A percentile compares a stretch with the other conserved stretches of the same genome.
Conservation (phyloP, 2,113 vertebrate genomes). For the Bos indicus region DNA sequence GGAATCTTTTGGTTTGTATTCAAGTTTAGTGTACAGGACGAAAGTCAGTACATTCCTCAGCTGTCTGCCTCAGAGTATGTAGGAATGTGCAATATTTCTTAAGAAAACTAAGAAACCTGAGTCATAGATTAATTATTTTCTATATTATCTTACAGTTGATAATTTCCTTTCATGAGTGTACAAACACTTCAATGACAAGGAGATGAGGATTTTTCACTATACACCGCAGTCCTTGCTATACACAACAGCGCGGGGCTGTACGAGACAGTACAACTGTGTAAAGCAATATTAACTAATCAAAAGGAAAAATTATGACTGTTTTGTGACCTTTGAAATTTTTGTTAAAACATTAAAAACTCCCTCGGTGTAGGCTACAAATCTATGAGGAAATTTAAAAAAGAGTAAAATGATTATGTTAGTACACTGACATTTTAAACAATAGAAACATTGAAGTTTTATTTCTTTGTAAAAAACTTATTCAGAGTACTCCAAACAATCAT, state of each 20-base stretch:
- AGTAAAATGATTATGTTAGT: not conserved
- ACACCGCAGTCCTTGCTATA: not conserved
- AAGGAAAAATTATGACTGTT: not conserved
- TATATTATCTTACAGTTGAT: not conserved
- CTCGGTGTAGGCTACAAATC: not conserved
- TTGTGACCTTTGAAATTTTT: not conserved
- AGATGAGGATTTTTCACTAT: not conserved
- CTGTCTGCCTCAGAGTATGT: not conserved
- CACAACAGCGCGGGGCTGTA: rapidly evolving
- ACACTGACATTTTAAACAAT: not conserved
- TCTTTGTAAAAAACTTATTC: not conserved
- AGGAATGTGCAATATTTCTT: not conserved
- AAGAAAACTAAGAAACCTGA: not conserved
- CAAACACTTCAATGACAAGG: not conserved
- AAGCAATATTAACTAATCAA: not conserved
- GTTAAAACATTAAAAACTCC: not conserved
- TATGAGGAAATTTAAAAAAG: not conserved
- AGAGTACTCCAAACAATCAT: not conserved
- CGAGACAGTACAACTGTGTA: not conserved
- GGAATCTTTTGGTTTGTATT: not conserved
- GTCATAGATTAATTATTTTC: not conserved
- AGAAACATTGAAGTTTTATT: not conserved
- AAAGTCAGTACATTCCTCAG: not conserved
- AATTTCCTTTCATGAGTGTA: not conserved
- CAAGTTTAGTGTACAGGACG: not conserved